Evolutionary conservation across 1,140 invertebrate genomes (phyloP).

Genomic region (Meloidogyne floridensis): DNA sequence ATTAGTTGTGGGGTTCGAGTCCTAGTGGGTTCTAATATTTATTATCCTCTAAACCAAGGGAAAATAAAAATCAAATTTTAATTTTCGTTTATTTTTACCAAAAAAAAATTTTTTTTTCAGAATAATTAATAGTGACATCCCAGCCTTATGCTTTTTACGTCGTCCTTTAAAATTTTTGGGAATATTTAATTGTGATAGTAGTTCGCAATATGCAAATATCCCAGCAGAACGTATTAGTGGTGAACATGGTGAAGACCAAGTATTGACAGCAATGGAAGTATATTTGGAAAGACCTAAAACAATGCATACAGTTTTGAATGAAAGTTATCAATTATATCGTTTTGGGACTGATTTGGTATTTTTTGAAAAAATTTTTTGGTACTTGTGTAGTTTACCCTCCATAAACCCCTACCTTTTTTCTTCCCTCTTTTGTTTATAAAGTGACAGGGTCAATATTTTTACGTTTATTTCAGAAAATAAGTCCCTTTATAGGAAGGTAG

Average conservation of each 20-base stretch:
- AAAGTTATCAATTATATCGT: conserved; percentile 44
- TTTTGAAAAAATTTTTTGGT: neutral
- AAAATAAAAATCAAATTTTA: neutral
- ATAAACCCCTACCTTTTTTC: too few species aligned
- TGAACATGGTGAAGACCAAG: conserved; percentile 41
- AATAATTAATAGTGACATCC: conserved; percentile 37
- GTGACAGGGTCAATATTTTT: too few species aligned
- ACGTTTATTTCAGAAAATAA: too few species aligned
- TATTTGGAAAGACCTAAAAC: conserved; percentile 43
- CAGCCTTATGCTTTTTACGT: conserved; percentile 35
- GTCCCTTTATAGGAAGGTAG: too few species aligned
- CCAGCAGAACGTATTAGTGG: conserved; percentile 41
- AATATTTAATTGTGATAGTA: conserved; percentile 44
- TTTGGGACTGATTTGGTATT: conserved; percentile 43
- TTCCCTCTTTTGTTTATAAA: too few species aligned
- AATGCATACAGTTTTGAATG: conserved; percentile 45
- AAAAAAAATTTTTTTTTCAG: neutral
- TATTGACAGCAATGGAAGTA: conserved; percentile 37
- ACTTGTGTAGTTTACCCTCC: too few species aligned
- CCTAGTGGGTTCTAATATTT: too few species aligned
- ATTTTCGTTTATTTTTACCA: neutral
- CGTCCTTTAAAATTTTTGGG: conserved; percentile 43
- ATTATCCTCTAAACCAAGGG: too few species aligned
- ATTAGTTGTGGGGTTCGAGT: neutral
- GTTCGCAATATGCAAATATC: conserved; percentile 38